Conservation (phyloP, 1,140 invertebrate species). For the Drosophila arawakana region DNA sequence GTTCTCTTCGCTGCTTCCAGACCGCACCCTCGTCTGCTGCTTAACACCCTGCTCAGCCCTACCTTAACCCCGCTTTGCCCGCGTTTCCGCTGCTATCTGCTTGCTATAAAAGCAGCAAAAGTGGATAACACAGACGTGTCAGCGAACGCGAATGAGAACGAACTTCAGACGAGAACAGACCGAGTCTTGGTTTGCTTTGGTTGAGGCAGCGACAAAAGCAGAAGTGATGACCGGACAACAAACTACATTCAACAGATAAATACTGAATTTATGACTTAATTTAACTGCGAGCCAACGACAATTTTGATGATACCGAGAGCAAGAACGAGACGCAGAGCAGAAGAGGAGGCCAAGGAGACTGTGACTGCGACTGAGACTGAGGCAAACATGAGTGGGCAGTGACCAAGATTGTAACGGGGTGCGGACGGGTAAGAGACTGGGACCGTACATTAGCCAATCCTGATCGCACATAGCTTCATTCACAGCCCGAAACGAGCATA, state of each 20-base stretch:
- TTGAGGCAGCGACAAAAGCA: conserved; percentile 69
- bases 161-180: neutral
- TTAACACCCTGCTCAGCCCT: neutral
- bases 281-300: conserved; percentile 83
- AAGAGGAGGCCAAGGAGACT: neutral
- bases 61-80: neutral
- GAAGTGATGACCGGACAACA: conserved; percentile 84
- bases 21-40: conserved; percentile 17
- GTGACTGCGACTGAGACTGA: neutral
- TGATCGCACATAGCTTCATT: conserved; percentile 80
- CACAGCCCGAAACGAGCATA: conserved; percentile 73
- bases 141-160: conserved; percentile 10
- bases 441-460: conserved; percentile 77
- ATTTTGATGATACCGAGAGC: conserved; percentile 72
- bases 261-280: conserved; percentile 85
- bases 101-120: conserved; percentile 75
- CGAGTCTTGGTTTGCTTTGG: neutral
- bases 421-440: conserved; percentile 5
- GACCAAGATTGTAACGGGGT: conserved; percentile 59
- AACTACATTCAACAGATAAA: conserved; percentile 84
- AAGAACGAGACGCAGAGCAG: conserved; percentile 5
- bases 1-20: neutral
- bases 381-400: conserved; percentile 74
- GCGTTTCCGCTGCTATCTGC: conserved; percentile 50
- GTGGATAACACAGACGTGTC: conserved; percentile 63